Conservation (phyloP, 2,888 invertebrate species). For the Dolichomitus sp. region DNA sequence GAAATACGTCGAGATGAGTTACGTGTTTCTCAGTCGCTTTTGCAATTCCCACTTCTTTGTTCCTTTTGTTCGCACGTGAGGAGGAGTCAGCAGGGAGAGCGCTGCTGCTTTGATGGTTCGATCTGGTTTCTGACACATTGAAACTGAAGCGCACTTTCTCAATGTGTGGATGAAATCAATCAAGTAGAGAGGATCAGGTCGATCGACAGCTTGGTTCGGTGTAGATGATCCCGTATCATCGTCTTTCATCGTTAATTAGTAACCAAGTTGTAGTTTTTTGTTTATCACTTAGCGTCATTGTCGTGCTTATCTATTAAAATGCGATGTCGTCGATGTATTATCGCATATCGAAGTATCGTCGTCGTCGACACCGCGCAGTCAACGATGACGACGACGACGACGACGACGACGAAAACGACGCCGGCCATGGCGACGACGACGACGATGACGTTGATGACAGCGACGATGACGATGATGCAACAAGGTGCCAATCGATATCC, state of each 20-base stretch:
- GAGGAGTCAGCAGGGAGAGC: neutral
- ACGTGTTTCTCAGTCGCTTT: slow-evolving; percentile 1
- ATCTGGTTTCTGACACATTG: neutral
- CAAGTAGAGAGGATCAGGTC: neutral
- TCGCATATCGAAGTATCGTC: neutral
- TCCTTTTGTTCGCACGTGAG: slow-evolving; percentile 19
- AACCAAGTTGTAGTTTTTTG: slow-evolving; percentile 17
- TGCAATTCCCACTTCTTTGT: slow-evolving; percentile 11
- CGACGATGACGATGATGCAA: neutral
- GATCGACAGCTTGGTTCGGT: neutral
- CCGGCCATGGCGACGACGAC: neutral
- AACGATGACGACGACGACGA: neutral
- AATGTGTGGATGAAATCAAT: slow-evolving; percentile 9
- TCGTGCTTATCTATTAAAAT: slow-evolving; percentile 3
- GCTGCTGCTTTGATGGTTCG: neutral
- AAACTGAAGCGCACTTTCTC: neutral
- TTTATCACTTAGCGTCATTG: slow-evolving; percentile 12
- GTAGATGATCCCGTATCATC: neutral
- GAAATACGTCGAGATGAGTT: slow-evolving; percentile 13
- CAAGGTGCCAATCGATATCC: neutral
- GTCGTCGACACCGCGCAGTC: slow-evolving; percentile 2
- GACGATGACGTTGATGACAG: neutral
- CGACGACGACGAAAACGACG: slow-evolving; percentile 1
- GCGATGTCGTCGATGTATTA: neutral
- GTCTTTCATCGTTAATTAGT: slow-evolving; percentile 3